Percentiles rank a stretch among this genome's conserved stretches.
These are phyloP conservation scores for Muscicapa comitata DNA, from an alignment of 2,797 vertebrate species.

Conservation along the genomic window DNA sequence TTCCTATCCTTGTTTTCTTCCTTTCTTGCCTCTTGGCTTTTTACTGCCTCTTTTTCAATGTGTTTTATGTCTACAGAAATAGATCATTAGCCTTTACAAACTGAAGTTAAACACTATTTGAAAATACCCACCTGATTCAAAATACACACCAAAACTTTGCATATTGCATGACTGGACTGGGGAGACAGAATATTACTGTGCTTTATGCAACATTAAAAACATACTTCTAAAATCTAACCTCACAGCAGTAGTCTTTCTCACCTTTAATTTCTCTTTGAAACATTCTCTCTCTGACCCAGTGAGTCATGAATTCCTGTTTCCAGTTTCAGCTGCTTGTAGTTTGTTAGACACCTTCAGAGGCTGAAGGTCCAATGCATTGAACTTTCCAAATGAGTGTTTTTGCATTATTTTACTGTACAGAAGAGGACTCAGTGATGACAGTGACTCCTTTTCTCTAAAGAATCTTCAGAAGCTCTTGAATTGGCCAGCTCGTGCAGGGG, in stretches of 20 bases:
- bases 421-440: not conserved
- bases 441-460: not conserved
- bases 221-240: not conserved
- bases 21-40: not conserved
- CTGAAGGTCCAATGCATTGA: not conserved
- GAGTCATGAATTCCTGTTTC: not conserved
- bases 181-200: not conserved
- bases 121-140: not conserved
- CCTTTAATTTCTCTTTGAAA: not conserved
- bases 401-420: not conserved
- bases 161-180: not conserved
- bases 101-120: not conserved
- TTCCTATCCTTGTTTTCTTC: not conserved
- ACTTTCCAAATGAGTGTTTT: not conserved
- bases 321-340: not conserved
- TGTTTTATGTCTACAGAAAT: not conserved
- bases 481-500: not conserved
- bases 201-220: not conserved
- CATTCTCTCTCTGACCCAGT: not conserved
- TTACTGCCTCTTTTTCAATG: not conserved
- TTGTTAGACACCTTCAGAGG: not conserved
- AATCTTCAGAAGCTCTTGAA: not conserved
- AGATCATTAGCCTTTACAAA: not conserved
- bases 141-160: not conserved
- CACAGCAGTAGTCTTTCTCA: not conserved